Evolutionary conservation across 2,888 invertebrate genomes (phyloP), one percentile per base, ranked within the genome.

Genomic region (Agrilus cyanescens): DNA sequence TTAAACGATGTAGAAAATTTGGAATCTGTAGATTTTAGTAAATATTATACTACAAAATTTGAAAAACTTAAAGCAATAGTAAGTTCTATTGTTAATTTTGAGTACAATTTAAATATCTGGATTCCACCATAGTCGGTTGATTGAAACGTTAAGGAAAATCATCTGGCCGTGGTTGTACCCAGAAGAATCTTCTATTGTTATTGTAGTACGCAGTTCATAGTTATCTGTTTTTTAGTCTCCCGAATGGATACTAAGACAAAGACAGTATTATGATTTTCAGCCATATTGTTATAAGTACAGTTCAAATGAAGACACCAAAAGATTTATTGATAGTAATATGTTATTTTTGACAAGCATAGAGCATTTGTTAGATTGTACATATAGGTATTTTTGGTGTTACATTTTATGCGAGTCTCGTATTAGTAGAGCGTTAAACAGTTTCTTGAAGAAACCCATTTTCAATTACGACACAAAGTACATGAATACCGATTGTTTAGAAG

Each of bases 321-420:
- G 43, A 33, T 65, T 59, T 50, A 37, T 60, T 33, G 46, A 43
- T 4, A 57, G 57, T 20, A 64, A 63, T 48, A 43, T 49, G 29
- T 44, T 52, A 14, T 66, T 58, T 48, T 40, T 63, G 29, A 55
- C 59, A 36, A 53, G 50, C 38, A 44, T 65, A 47, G 54, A 61
- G n/a, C 60, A 60, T 53, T 48, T 66, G 14, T 43, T 63, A 31
- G 50, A 53, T 39, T 64, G 64, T 43, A 58, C 55, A 41, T 67
- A 59, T 46, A 65, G 66, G 42, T 63, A 65, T 41, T 67, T 66
- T 52, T 66, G 66, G 66, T 65, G 66, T 51, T 58, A 61, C 38
- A 49, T 66, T 25, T 46, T 61, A 25, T 63, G 55, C 44, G 61
- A 63, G 44, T 57, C 61, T 4, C 51, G 53, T 33, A 53, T 61